These are phyloP conservation scores for Eubucco bourcierii DNA, from an alignment of 2,113 vertebrate genomes.

Conservation along the genomic window DNA sequence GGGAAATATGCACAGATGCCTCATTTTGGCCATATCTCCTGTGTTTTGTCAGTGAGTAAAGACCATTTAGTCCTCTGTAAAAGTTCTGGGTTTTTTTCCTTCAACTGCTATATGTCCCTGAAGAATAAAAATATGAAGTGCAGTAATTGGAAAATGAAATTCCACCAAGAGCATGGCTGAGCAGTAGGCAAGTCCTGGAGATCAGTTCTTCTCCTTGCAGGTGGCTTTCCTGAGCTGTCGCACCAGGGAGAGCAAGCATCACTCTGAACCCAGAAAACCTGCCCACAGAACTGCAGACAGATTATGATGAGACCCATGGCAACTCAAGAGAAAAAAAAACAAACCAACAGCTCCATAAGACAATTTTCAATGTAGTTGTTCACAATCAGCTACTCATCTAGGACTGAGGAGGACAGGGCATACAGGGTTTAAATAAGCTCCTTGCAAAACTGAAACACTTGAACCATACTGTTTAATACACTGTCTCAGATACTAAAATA, in stretches of 20 bases:
- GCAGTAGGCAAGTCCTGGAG: background rate
- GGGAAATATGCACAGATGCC: background rate
- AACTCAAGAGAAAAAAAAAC: background rate
- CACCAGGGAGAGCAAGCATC: background rate
- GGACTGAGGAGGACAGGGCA: background rate
- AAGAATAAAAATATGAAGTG: background rate
- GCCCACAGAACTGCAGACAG: accelerated
- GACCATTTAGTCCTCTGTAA: background rate
- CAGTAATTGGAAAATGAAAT: background rate
- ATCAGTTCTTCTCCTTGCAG: background rate
- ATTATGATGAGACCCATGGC: background rate
- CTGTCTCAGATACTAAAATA: background rate
- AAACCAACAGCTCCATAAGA: background rate
- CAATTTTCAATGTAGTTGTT: background rate
- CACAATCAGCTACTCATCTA: background rate
- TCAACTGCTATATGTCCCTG: background rate
- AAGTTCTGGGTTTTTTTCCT: background rate
- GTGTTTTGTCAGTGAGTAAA: background rate
- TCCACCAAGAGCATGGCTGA: accelerated
- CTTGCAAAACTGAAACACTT: background rate
- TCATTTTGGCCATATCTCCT: background rate
- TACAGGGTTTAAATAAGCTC: background rate
- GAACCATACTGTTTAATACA: background rate
- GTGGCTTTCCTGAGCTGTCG: accelerated
- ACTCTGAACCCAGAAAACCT: background rate